Conservation (phyloP, 2,888 invertebrate species). For the Ptychoptera albimana region DNA sequence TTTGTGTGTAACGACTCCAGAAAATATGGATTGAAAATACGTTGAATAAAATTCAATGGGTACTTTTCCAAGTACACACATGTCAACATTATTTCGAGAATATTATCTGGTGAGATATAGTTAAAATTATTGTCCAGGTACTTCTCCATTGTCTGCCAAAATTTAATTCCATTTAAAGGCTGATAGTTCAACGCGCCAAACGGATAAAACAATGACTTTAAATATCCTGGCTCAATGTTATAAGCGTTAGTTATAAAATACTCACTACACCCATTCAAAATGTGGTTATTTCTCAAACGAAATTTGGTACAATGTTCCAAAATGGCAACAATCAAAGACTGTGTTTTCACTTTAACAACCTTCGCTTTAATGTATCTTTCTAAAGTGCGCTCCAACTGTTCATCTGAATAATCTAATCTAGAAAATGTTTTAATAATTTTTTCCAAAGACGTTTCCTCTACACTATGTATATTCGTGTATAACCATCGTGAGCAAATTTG, state of each 20-base stretch:
- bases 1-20: slow-evolving; percentile 35
- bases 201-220: slow-evolving; percentile 40
- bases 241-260: slow-evolving; percentile 36
- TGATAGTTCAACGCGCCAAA: slow-evolving; percentile 44
- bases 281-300: slow-evolving; percentile 36
- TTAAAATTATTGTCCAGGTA: slow-evolving; percentile 37
- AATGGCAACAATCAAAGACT: slow-evolving; percentile 41
- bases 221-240: slow-evolving; percentile 34
- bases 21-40: slow-evolving; percentile 43
- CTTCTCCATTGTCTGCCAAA: slow-evolving; percentile 41
- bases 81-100: slow-evolving; percentile 43
- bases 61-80: slow-evolving; percentile 44
- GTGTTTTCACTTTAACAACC: slow-evolving; percentile 31
- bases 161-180: slow-evolving; percentile 32
- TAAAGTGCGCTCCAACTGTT: slow-evolving; percentile 39
- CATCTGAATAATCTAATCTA: slow-evolving; percentile 37
- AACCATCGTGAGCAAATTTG: slow-evolving; percentile 38
- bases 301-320: slow-evolving; percentile 45
- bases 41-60: slow-evolving; percentile 41
- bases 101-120: slow-evolving; percentile 38
- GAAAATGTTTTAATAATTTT: slow-evolving; percentile 38
- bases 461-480: slow-evolving; percentile 39
- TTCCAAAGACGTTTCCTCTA: slow-evolving; percentile 39
- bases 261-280: slow-evolving; percentile 40
- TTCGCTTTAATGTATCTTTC: slow-evolving; percentile 44